Evolutionary conservation across 2,797 vertebrate species (phyloP), one percentile per base, ranked within the genome.

Genomic region (Hozukius guyotensis): DNA sequence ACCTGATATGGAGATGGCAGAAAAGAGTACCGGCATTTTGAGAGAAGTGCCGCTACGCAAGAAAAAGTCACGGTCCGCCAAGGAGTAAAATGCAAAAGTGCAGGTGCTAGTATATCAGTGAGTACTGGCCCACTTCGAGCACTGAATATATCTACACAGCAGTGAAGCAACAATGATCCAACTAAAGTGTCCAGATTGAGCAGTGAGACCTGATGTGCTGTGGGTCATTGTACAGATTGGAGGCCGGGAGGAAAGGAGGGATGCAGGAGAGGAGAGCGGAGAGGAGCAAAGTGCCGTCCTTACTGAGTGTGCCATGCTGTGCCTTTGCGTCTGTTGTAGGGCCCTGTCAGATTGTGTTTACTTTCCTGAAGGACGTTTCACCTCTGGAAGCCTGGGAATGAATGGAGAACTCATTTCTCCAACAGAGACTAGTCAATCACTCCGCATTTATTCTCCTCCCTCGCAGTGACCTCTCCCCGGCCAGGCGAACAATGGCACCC

Each of bases 381-480:
- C 93, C 93, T 94, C 92, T 90, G 92, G 91, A 94, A 93, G 93
- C 85, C 87, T 8, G 89, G 61, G 88, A 89, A 90, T 93, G 87
- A 95, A 93, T 85, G 89, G 86, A 88, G 87, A 92, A 90, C 93
- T 92, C 85, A 89, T 93, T 93, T 90, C 88, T 94, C 92, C 93
- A 92, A 75, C 89, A 93, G 92, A 89, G 93, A 90, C 88, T 87
- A 93, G 95, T 95, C 93, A 94, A 94, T 95, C 93, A 93, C 89
- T 90, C 88, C 80, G 76, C 88, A 94, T 93, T 94, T 93, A 90
- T 92, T 93, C 90, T 93, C 89, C 88, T 90, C 90, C 87, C 80
- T 87, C 60, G 82, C 84, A 18, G 91, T 92, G 91, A 94, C 94
- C 93, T 95, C 90, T 90, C 85, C 78, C 87, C 77, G 63, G 90